Evolutionary conservation across 92 coral and sea anemone species (phyloP), one percentile per base, ranked within the genome.

Genomic region (Palythoa grandiflora): DNA sequence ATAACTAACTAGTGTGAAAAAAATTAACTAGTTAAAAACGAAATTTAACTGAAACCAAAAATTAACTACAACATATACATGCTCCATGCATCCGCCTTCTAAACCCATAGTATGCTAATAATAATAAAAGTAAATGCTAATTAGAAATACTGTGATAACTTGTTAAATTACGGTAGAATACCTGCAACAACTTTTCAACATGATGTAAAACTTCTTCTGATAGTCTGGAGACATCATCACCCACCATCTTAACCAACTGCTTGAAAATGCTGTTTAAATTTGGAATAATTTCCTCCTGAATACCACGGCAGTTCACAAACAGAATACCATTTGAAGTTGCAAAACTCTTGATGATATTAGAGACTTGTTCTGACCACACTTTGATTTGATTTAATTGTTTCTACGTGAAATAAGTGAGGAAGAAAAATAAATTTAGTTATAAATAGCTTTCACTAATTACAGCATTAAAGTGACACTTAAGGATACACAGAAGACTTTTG

Each of bases 291-390:
- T 37, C 38, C 5, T 85, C 83, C 72, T 93, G 98, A 9, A 97
- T 88, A 20, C 79, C 89, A 66, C 77, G 93, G 66, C 99, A 97
- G 83, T 97, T 96, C 17, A 97, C 96, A 71, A 89, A 88, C 84
- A 97, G 92, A 40, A 97, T 86, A 38, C 99, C 99, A 94, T 97
- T 95, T 39, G 91, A 83, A 3, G 99, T 97, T 51, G 92, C 90
- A 79, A 97, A 97, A 70, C 83, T 88, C 91, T 92, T 91, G 84
- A 93, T 91, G 84, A 94, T 87, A 75, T 91, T 87, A 50, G 53
- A 72, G 87, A 97, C 93, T 77, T 97, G 92, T 8, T 94, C 98
- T 61, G 87, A 89, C 99, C 99, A 97, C 14, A 93, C 71, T 75
- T 89, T 97, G 78, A 97, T 93, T 84, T 95, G 96, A 44, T 87